Base-by-base conservation (phyloP, 2,888 invertebrate species). In the Dryobota labecula region DNA sequence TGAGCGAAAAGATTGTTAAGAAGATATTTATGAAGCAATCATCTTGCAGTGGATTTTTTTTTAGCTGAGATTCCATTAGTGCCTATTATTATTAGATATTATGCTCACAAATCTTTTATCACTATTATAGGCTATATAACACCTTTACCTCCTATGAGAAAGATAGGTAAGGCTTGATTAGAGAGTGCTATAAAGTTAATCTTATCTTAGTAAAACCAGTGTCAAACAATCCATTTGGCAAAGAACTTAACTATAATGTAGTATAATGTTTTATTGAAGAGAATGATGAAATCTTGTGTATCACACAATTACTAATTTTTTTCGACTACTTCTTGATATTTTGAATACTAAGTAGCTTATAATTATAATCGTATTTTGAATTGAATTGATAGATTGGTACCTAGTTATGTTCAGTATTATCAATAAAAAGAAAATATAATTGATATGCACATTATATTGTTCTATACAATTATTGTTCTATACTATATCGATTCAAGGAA, bases 1-100 rank as follows among this genome's bases (percentile, higher is more conserved):
- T 58, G 41, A n/a, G 2, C 20, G 36, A 70, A 70, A 62, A 57
- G 27, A 53, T 53, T n/a, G n/a, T n/a, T n/a, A n/a, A n/a, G n/a
- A n/a, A 54, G 58, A 62, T 72, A 72, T 73, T 71, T 64, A 70
- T 65, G 70, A 65, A 45, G 58, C 36, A 68, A 73, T 66, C 56
- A 43, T 56, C 58, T 70, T 54, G 24, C 33, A 41, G 49, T 47
- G 27, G 18, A 56, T 57, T 70, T 57, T 5, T 57, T 70, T 57
- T 5, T 57, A 33, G 8, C 54, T 43, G n/a, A 43, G 18, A 70
- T 70, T 70, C 36, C 13, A 54, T 71, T 64, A 47, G 72, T 58
- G 27, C 4, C 27, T 45, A 54, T 27, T 45, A 38, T 30, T 68
- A 54, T 24, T 38, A 30, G 13, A 70, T 33, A 70, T 56, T 33